phyloP scores from a whole-genome alignment of 1,140 invertebrate genomes.

The Drosophila nigromelanica region DNA sequence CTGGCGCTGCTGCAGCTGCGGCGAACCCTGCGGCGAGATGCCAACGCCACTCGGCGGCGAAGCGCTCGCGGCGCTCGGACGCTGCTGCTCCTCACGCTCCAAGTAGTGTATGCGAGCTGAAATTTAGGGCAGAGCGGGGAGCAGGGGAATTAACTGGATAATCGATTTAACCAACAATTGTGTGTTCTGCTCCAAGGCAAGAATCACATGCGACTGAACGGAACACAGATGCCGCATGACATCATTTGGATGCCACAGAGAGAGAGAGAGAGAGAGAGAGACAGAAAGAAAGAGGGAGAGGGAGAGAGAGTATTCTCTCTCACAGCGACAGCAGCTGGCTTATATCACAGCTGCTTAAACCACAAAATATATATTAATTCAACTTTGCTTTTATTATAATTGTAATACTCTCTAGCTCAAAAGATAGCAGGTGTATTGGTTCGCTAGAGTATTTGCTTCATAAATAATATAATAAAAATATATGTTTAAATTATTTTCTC shows the following conservation, averaged over 20 bases:
- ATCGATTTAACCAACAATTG: slow-evolving; percentile 72
- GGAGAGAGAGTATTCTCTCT: background rate
- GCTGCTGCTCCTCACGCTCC: slow-evolving; percentile 42
- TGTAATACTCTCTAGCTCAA: too few species aligned
- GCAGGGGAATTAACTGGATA: slow-evolving; percentile 15
- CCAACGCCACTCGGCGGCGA: slow-evolving; percentile 53
- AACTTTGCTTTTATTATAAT: too few species aligned
- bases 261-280: background rate
- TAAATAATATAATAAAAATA: too few species aligned
- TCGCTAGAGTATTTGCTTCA: too few species aligned
- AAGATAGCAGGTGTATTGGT: too few species aligned
- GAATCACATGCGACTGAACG: slow-evolving; percentile 1
- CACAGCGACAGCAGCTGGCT: slow-evolving; percentile 20
- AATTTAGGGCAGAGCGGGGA: background rate
- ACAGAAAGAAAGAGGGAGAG: slow-evolving; percentile 1
- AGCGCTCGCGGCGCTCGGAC: slow-evolving; percentile 21
- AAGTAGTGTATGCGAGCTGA: slow-evolving; percentile 77
- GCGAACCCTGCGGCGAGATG: slow-evolving; percentile 72
- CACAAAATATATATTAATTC: background rate
- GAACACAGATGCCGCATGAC: slow-evolving; percentile 45
- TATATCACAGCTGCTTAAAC: slow-evolving; percentile 9
- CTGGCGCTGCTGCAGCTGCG: slow-evolving; percentile 62
- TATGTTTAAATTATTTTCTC: too few species aligned
- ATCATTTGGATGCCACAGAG: slow-evolving; percentile 38
- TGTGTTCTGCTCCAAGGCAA: slow-evolving; percentile 17